phyloP scores from a whole-genome alignment of 2,888 invertebrate species.

The Tineola bisselliella region DNA sequence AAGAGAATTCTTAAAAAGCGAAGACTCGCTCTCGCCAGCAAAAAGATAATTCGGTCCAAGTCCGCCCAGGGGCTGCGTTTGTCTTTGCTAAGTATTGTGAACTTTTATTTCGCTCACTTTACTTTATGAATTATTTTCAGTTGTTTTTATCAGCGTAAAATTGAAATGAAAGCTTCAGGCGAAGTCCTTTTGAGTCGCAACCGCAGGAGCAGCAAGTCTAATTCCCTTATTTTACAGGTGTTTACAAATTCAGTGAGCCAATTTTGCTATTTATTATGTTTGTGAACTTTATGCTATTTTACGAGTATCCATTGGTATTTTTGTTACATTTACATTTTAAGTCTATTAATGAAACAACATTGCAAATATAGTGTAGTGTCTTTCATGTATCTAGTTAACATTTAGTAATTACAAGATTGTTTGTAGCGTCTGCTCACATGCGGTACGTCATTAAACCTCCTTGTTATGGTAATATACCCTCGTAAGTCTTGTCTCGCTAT shows the following conservation, averaged over 20 bases:
- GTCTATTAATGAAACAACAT: too few relatives aligned
- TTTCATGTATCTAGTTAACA: not conserved
- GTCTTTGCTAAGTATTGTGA: constrained; percentile 56
- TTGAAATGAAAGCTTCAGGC: constrained; percentile 31
- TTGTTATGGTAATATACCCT: constrained; percentile 44
- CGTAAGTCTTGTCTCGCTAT: constrained; percentile 13
- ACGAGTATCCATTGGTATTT: not conserved
- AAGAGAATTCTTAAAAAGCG: constrained; percentile 63
- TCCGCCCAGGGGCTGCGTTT: constrained; percentile 48
- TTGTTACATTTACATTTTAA: too few relatives aligned
- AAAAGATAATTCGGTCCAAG: constrained; percentile 58
- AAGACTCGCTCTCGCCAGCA: constrained; percentile 41
- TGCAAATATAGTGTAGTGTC: too few relatives aligned
- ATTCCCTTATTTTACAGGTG: not conserved
- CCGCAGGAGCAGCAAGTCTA: constrained; percentile 17
- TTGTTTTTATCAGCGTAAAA: constrained; percentile 55
- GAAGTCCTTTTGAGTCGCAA: constrained; percentile 25
- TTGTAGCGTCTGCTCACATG: constrained; percentile 21
- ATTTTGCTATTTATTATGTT: not conserved
- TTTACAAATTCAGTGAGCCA: not conserved
- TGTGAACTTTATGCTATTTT: not conserved
- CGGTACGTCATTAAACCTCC: constrained; percentile 33
- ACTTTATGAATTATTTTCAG: constrained; percentile 58
- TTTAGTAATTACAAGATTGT: constrained; percentile 32
- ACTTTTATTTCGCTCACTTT: constrained; percentile 57